phyloP scores from a whole-genome alignment of 2,888 invertebrate genomes.

The Myopa testacea region DNA sequence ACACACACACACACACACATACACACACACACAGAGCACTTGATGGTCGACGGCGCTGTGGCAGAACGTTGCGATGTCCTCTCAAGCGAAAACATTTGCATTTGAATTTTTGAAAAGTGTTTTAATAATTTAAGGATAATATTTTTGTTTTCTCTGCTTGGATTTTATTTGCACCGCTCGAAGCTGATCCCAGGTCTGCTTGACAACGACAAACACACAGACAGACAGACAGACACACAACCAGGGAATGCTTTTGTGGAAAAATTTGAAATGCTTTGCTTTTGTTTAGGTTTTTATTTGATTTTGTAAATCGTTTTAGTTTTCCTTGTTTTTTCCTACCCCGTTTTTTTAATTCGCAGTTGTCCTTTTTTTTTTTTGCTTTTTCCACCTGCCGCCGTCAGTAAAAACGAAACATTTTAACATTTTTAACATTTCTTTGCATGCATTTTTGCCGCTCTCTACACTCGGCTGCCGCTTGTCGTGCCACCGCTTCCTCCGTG shows the following conservation, averaged over 20 bases:
- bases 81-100: constrained; percentile 33
- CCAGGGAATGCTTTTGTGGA: constrained; percentile 22
- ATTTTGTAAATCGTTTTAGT: constrained; percentile 8
- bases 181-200: not conserved
- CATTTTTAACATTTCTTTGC: constrained; percentile 14
- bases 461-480: not conserved
- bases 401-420: constrained; percentile 26
- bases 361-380: not conserved
- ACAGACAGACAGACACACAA: not conserved
- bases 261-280: constrained; percentile 19
- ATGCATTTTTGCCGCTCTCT: not conserved
- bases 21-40: not conserved
- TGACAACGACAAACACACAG: not conserved
- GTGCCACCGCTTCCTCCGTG: not conserved
- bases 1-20: not conserved
- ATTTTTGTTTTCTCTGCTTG: constrained; percentile 2
- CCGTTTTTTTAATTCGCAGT: not conserved
- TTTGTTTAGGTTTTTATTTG: constrained; percentile 27
- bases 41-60: not conserved
- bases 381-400: not conserved
- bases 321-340: not conserved
- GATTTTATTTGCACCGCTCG: constrained; percentile 24
- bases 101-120: constrained; percentile 32
- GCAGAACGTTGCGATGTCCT: constrained; percentile 25
- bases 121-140: constrained; percentile 37